These are phyloP conservation scores for Selene dorsalis DNA, from an alignment of 2,797 vertebrate genomes.

Conservation along the genomic window DNA sequence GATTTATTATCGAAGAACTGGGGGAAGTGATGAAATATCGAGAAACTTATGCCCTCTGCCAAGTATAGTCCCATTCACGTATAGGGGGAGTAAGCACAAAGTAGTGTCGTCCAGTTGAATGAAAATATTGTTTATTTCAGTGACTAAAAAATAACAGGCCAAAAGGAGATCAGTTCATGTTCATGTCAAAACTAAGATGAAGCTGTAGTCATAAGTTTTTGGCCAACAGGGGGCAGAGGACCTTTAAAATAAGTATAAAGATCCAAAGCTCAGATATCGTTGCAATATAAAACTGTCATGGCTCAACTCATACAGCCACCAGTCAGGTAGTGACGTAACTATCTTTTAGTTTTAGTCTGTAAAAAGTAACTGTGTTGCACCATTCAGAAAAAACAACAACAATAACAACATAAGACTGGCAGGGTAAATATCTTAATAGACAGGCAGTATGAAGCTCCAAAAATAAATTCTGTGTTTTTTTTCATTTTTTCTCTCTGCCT, in stretches of 20 bases:
- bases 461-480: not conserved
- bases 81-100: not conserved
- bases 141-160: not conserved
- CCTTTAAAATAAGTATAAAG: not conserved
- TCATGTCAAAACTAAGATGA: not conserved
- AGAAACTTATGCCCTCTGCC: conserved; percentile 15
- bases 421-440: not conserved
- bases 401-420: not conserved
- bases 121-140: not conserved
- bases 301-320: not conserved
- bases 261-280: not conserved
- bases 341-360: not conserved
- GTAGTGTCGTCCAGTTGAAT: not conserved
- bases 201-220: not conserved
- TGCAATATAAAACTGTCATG: not conserved
- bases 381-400: not conserved
- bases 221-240: not conserved
- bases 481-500: not conserved
- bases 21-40: conserved; percentile 37
- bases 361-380: not conserved
- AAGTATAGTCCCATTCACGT: conserved; percentile 8
- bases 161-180: not conserved
- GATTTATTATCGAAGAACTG: conserved; percentile 38
- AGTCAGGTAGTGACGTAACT: not conserved
- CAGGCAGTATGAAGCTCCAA: not conserved